phyloP scores from a whole-genome alignment of 2,797 vertebrate species.

The Ceyx erithaca region DNA sequence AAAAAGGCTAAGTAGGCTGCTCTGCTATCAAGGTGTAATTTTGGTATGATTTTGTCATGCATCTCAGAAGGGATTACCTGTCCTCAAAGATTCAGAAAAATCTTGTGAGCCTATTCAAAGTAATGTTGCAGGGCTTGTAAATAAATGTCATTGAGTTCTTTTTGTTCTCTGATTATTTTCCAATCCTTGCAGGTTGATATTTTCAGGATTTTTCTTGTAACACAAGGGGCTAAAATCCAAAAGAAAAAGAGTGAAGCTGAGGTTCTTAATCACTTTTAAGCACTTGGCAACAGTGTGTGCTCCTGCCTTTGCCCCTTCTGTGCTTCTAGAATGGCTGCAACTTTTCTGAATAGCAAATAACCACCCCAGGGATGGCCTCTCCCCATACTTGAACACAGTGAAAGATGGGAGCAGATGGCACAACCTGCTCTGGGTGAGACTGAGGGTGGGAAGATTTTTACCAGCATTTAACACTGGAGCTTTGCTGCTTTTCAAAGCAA shows the following conservation, averaged over 20 bases:
- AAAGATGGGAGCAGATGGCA: background rate
- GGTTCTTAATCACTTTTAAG: background rate
- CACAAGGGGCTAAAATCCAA: background rate
- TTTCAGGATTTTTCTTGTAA: background rate
- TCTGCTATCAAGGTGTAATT: background rate
- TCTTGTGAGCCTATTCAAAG: background rate
- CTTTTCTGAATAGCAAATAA: background rate
- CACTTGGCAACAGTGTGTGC: background rate
- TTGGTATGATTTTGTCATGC: background rate
- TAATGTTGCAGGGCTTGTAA: background rate
- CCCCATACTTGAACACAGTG: rapidly evolving
- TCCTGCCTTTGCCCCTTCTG: background rate
- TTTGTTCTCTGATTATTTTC: background rate
- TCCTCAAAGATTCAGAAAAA: background rate
- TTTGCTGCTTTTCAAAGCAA: background rate
- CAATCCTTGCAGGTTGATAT: background rate
- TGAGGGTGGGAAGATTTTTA: background rate
- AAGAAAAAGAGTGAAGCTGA: background rate
- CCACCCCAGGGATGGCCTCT: background rate
- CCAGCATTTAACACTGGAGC: background rate
- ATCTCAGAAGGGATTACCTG: background rate
- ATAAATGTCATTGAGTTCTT: background rate
- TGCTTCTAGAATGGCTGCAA: background rate
- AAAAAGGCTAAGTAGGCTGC: background rate
- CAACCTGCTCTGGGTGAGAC: background rate